Evolutionary conservation across 2,797 vertebrate species (phyloP), one percentile per base, ranked within the genome.

Genomic region (Sebastiscus tertius): DNA sequence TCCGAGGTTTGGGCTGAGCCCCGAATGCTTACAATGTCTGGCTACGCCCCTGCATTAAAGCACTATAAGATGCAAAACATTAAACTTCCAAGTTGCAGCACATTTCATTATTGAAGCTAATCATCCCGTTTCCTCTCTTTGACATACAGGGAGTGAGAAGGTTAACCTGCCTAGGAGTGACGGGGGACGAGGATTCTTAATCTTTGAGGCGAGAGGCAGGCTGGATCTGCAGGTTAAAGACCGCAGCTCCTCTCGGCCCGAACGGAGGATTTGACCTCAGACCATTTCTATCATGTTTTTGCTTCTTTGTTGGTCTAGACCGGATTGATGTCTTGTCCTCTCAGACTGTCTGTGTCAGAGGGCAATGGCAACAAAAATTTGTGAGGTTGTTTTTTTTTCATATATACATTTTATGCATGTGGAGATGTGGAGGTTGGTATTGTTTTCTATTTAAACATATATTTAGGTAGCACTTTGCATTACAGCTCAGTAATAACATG

Each of bases 271-370:
- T 29, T 56, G 16, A 56, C 59, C 59, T 49, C 39, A 29, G 14
- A 12, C 18, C 26, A 71, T 42, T 39, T 42, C 33, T 22, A 11
- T 69, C 22, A 69, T 13, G 16, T 27, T 58, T 27, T 39, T 34
- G 16, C 24, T 11, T 22, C 31, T 8, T 56, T 3, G 13, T 26
- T 18, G 8, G 14, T 64, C 34, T 26, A 16, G 6, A 64, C 61
- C 1, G 2, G 39, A 26, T 16, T 16, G 22, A 39, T 14, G 6
- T 20, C 29, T 6, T 33, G 27, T 31, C 1, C 22, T 39, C 4
- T 8, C 6, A 46, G 0, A 0, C 39, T 46, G 14, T 6, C 39
- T 0, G 0, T 46, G 14, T 46, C 39, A 46, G 39, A 49, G 24
- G 16, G 16, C 16, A 18, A 10, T 65, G 22, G 22, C 39, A 7